Evolutionary conservation across 2,113 vertebrate species (phyloP).

Genomic region (Lampris megalopsis): DNA sequence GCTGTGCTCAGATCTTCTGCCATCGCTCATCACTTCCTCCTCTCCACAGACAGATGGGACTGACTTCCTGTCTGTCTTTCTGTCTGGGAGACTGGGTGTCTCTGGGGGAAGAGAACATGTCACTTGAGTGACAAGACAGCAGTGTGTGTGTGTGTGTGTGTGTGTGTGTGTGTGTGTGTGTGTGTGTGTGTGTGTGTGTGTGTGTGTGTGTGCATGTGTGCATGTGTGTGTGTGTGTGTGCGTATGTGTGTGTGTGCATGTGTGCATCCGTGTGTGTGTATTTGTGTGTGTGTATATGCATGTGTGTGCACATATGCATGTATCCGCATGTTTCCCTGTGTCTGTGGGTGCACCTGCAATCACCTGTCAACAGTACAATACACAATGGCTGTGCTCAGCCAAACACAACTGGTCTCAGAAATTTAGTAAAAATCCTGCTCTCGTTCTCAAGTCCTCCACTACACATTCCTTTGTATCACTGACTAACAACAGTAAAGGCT

Average conservation of each 20-base stretch:
- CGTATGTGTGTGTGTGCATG: not conserved
- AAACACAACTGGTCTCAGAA: conserved; percentile 32
- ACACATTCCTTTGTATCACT: conserved; percentile 35
- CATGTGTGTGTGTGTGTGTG: conserved; percentile 3
- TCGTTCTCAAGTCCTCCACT: conserved; percentile 57
- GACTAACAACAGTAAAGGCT: conserved; percentile 27
- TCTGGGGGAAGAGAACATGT: conserved; percentile 49
- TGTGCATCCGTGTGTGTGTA: not conserved
- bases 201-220: not conserved
- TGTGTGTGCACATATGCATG: not conserved
- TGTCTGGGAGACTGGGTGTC: conserved; percentile 62
- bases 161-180: not conserved
- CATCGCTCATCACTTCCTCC: conserved; percentile 59
- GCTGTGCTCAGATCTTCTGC: conserved; percentile 56
- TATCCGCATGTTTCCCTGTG: not conserved
- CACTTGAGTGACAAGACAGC: conserved; percentile 50
- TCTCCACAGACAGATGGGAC: conserved; percentile 44
- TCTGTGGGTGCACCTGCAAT: not conserved
- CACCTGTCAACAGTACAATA: conserved; percentile 26
- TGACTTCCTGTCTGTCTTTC: conserved; percentile 74
- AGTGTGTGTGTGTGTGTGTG: conserved; percentile 4
- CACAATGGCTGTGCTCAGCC: conserved; percentile 6
- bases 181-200: not conserved
- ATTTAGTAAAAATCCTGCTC: conserved; percentile 17
- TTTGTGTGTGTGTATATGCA: not conserved